Conservation (phyloP, 1,140 invertebrate species). For the Trypoxylus dichotomus region DNA sequence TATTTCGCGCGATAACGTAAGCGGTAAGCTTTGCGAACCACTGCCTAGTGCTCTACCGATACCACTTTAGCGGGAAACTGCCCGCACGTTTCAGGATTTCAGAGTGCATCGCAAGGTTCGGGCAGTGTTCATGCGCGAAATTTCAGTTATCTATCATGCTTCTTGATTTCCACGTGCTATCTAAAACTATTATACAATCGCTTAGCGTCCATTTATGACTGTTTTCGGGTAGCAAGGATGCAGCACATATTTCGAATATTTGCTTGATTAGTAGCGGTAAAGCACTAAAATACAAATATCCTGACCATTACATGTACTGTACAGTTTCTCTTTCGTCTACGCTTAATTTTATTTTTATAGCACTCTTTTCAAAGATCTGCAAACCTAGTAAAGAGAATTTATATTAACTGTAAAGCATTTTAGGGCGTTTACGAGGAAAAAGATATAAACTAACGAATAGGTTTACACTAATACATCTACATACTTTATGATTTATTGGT, state of each 20-base stretch:
- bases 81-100: neutral
- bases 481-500: neutral
- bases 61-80: neutral
- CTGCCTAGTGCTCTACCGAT: neutral
- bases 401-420: neutral
- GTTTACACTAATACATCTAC: neutral
- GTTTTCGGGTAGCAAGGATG: neutral
- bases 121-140: conserved; percentile 1
- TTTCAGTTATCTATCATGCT: conserved; percentile 6
- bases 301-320: too few relatives aligned
- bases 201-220: neutral
- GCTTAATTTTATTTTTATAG: neutral
- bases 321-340: too few relatives aligned
- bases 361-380: neutral
- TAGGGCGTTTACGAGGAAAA: neutral
- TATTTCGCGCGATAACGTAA: neutral
- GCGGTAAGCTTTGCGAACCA: neutral
- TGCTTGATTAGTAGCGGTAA: neutral
- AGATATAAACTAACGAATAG: neutral
- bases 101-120: neutral
- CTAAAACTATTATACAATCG: neutral
- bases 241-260: neutral
- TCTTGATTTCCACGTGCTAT: neutral
- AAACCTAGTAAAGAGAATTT: neutral
- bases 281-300: too few relatives aligned